These are phyloP conservation scores for Sarcoramphus papa DNA, from an alignment of 2,797 vertebrate genomes.

Conservation along the genomic window DNA sequence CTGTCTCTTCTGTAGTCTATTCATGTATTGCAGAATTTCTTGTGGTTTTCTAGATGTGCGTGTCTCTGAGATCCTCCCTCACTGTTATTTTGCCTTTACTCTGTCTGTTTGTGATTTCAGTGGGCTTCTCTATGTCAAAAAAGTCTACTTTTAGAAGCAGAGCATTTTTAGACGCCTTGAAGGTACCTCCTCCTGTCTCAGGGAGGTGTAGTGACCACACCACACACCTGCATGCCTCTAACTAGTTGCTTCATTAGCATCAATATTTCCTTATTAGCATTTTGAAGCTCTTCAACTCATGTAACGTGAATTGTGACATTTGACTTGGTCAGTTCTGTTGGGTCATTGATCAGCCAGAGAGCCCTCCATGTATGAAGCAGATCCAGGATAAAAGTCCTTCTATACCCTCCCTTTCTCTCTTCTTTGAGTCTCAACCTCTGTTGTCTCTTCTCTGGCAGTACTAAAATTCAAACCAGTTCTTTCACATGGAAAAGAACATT, in stretches of 20 bases:
- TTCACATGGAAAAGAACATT: not conserved
- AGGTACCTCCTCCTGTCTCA: slow-evolving; percentile 82
- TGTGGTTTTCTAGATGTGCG: slow-evolving; percentile 49
- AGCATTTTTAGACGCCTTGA: slow-evolving; percentile 86
- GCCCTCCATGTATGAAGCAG: slow-evolving; percentile 61
- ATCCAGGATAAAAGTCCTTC: slow-evolving; percentile 69
- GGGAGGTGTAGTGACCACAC: slow-evolving; percentile 87
- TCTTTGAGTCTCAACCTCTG: not conserved
- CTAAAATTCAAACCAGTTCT: not conserved
- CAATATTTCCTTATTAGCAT: slow-evolving; percentile 45
- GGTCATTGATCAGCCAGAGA: slow-evolving; percentile 46
- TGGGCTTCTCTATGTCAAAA: slow-evolving; percentile 88
- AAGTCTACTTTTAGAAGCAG: slow-evolving; percentile 89
- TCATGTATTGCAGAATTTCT: slow-evolving; percentile 30
- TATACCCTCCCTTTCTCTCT: not conserved
- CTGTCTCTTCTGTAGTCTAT: slow-evolving; percentile 39
- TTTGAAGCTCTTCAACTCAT: slow-evolving; percentile 53
- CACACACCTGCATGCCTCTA: slow-evolving; percentile 86
- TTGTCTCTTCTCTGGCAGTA: not conserved
- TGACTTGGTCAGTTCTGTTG: slow-evolving; percentile 3
- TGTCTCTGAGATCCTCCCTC: slow-evolving; percentile 48
- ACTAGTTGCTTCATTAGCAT: slow-evolving; percentile 62
- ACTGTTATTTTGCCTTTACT: slow-evolving; percentile 64
- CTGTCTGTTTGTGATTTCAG: slow-evolving; percentile 97
- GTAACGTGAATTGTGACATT: slow-evolving; percentile 38